These are phyloP conservation scores for Lutjanus argentimaculatus DNA, from an alignment of 2,797 vertebrate species.

Conservation along the genomic window DNA sequence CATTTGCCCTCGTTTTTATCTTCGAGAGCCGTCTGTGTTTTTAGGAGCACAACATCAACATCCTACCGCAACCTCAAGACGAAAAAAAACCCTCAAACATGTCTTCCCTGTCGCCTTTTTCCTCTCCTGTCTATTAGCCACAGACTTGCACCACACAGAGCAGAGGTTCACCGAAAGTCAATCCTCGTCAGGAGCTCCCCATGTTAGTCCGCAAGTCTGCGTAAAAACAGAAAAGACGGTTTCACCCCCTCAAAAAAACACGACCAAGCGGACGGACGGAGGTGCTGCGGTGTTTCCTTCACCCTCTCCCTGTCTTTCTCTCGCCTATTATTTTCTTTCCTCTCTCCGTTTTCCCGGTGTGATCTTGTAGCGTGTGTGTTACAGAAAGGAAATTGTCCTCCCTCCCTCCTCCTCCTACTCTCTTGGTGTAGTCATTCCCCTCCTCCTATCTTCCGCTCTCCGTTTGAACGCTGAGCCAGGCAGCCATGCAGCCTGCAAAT, in stretches of 20 bases:
- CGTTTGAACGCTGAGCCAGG: slow-evolving; percentile 79
- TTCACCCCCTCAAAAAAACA: slow-evolving; percentile 5
- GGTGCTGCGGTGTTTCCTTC: slow-evolving; percentile 71
- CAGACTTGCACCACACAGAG: slow-evolving; percentile 66
- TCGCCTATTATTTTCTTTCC: slow-evolving; percentile 73
- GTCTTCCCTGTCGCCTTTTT: slow-evolving; percentile 78
- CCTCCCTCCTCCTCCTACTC: slow-evolving; percentile 72
- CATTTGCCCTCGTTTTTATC: slow-evolving; percentile 34
- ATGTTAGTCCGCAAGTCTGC: slow-evolving; percentile 80
- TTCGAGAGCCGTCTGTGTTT: slow-evolving; percentile 34
- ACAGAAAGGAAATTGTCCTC: slow-evolving; percentile 84
- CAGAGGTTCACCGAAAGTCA: slow-evolving; percentile 78
- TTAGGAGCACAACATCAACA: slow-evolving; percentile 67
- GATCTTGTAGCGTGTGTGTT: slow-evolving; percentile 83
- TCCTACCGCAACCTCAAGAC: slow-evolving; percentile 79
- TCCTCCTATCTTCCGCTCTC: slow-evolving; percentile 83
- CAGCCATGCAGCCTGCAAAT: slow-evolving; percentile 79
- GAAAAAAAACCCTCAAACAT: slow-evolving; percentile 78
- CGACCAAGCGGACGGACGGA: slow-evolving; percentile 28
- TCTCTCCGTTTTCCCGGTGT: slow-evolving; percentile 80
- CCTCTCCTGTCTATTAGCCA: slow-evolving; percentile 53
- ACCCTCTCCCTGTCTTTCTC: slow-evolving; percentile 63
- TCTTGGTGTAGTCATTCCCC: slow-evolving; percentile 82
- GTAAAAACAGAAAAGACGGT: slow-evolving; percentile 44
- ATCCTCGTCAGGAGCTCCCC: slow-evolving; percentile 79